Percentiles rank a stretch among this genome's conserved stretches.
Conservation (phyloP, 2,113 vertebrate species). For the Arvicanthis niloticus region DNA sequence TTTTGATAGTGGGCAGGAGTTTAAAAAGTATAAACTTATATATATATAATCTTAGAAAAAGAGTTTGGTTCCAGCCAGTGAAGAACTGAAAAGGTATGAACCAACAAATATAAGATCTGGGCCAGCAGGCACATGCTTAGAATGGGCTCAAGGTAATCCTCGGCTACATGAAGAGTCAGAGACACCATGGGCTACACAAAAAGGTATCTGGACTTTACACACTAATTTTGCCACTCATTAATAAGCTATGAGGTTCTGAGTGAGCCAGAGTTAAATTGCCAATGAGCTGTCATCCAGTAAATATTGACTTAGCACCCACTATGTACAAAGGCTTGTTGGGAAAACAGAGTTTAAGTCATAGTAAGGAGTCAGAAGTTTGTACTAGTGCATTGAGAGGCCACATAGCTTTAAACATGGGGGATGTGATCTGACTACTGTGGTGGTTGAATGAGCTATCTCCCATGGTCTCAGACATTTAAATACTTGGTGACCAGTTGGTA, state of each 20-base stretch:
- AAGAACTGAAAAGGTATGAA: not conserved
- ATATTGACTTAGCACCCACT: not conserved
- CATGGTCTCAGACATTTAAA: not conserved
- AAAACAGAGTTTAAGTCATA: not conserved
- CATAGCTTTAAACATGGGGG: not conserved
- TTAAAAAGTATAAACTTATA: slow-evolving; percentile 21
- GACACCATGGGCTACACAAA: not conserved
- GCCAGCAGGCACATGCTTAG: not conserved
- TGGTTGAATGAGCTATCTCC: not conserved
- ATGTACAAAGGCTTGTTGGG: not conserved
- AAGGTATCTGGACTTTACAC: not conserved
- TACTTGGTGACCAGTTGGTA: not conserved
- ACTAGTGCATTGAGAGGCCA: not conserved
- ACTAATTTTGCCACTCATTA: slow-evolving; percentile 12
- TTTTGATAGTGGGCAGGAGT: slow-evolving; percentile 14
- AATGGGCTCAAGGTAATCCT: not conserved
- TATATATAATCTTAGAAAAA: not conserved
- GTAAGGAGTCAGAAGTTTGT: not conserved
- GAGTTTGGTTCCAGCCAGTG: not conserved
- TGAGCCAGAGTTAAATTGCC: not conserved
- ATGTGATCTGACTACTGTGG: not conserved
- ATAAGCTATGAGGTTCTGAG: not conserved
- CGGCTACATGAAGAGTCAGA: not conserved
- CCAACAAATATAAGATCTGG: not conserved
- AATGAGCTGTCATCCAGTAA: slow-evolving; percentile 15